Evolutionary conservation across 2,797 vertebrate species (phyloP).

Genomic region (Typhlichthys subterraneus): DNA sequence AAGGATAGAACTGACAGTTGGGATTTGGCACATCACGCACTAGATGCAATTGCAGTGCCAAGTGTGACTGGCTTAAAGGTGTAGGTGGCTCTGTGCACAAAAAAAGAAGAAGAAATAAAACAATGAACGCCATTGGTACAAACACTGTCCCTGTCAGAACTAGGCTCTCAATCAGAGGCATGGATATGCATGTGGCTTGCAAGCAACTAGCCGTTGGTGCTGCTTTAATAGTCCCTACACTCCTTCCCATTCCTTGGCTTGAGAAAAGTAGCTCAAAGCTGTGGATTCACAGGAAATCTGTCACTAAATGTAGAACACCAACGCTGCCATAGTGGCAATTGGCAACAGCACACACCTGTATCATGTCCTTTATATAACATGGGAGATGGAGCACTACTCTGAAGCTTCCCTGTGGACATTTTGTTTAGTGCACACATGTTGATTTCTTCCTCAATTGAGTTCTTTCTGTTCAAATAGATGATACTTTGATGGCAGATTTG

Average conservation of each 20-base stretch:
- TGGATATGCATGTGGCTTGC: background rate
- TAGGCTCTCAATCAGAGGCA: background rate
- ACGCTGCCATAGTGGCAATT: slow-evolving; percentile 1
- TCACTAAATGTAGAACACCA: slow-evolving; percentile 26
- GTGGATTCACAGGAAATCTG: slow-evolving; percentile 17
- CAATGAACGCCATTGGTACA: slow-evolving; percentile 36
- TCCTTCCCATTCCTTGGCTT: slow-evolving; percentile 1
- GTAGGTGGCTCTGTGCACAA: slow-evolving; percentile 13
- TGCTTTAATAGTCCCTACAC: background rate
- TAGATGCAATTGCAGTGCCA: background rate
- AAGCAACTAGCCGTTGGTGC: background rate
- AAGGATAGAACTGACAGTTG: no score
- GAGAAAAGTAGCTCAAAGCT: background rate
- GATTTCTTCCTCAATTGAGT: background rate
- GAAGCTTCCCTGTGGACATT: no score
- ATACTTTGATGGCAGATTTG: slow-evolving; percentile 3
- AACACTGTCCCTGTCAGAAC: slow-evolving; percentile 31
- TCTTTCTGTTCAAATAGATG: background rate
- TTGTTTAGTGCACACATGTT: background rate
- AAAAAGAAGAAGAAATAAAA: slow-evolving; percentile 15
- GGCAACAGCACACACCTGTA: slow-evolving; percentile 3
- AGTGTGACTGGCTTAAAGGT: slow-evolving; percentile 49
- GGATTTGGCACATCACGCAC: no score
- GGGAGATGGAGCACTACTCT: background rate
- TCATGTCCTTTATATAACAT: slow-evolving; percentile 17